These are phyloP conservation scores for Alligator mississippiensis DNA, from an alignment of 2,113 vertebrate species.

Conservation along the genomic window DNA sequence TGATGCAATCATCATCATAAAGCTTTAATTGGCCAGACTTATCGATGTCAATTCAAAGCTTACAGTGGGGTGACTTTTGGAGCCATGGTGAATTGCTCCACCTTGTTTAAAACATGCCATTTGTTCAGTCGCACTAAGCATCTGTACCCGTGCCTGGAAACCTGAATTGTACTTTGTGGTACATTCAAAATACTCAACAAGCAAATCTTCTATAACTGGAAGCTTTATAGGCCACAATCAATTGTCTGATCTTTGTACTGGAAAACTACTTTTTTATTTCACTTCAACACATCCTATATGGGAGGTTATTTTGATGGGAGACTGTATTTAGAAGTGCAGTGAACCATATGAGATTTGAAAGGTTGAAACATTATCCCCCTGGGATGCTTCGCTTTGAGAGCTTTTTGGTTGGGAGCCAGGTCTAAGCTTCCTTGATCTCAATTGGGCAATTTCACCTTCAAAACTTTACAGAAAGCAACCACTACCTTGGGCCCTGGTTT, in stretches of 20 bases:
- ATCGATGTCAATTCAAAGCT: slow-evolving; percentile 41
- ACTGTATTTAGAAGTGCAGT: slow-evolving; percentile 38
- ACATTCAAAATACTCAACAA: background rate
- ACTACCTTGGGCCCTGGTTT: background rate
- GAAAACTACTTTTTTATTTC: background rate
- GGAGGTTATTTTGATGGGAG: slow-evolving; percentile 28
- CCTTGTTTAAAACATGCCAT: background rate
- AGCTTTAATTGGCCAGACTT: slow-evolving; percentile 52
- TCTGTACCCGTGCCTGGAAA: background rate
- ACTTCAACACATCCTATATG: background rate
- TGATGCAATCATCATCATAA: slow-evolving; percentile 1
- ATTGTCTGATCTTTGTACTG: background rate
- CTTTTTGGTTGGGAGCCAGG: background rate
- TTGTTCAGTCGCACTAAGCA: slow-evolving; percentile 34
- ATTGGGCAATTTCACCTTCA: background rate
- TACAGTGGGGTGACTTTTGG: background rate
- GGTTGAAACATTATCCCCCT: slow-evolving; percentile 25
- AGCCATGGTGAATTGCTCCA: background rate
- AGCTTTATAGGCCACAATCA: slow-evolving; percentile 12
- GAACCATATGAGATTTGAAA: slow-evolving; percentile 43
- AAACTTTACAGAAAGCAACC: background rate
- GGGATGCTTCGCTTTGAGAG: background rate
- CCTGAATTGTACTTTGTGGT: background rate
- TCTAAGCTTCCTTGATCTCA: background rate
- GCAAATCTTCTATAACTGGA: slow-evolving; percentile 12